Percentiles rank a stretch among this genome's conserved stretches.
phyloP scores from a whole-genome alignment of 2,888 invertebrate genomes.

The Lithophane ornitopus region DNA sequence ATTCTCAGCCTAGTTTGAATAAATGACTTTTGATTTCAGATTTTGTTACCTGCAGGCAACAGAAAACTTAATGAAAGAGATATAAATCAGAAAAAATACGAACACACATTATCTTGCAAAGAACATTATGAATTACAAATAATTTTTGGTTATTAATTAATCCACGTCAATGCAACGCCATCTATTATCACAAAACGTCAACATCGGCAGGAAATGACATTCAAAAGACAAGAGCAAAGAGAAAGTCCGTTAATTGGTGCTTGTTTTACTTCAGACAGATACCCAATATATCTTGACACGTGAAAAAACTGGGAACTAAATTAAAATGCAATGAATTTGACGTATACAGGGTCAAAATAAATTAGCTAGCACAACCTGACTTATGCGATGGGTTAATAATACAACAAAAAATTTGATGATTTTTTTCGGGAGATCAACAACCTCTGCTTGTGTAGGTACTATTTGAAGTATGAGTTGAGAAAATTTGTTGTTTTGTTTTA shows the following conservation, averaged over 20 bases:
- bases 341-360: no score
- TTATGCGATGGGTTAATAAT: no score
- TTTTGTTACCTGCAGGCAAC: background rate
- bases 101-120: background rate
- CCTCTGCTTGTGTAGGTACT: no score
- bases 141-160: background rate
- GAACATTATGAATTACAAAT: background rate
- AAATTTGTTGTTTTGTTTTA: no score
- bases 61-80: background rate
- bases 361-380: no score
- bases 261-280: constrained; percentile 25
- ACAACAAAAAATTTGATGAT: no score
- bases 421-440: no score
- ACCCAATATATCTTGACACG: constrained; percentile 23
- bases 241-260: constrained; percentile 65
- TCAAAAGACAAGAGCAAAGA: constrained; percentile 58
- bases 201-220: constrained; percentile 53
- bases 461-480: no score
- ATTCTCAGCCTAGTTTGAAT: no score
- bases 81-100: background rate
- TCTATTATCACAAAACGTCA: constrained; percentile 46
- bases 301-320: constrained; percentile 7
- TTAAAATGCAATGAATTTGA: constrained; percentile 5
- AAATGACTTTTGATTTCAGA: no score
- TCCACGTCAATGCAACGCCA: constrained; percentile 23